Percentiles rank a stretch among this genome's conserved stretches.
Evolutionary conservation across 2,888 invertebrate genomes (phyloP).

Genomic region (Pherbina coryleti): DNA sequence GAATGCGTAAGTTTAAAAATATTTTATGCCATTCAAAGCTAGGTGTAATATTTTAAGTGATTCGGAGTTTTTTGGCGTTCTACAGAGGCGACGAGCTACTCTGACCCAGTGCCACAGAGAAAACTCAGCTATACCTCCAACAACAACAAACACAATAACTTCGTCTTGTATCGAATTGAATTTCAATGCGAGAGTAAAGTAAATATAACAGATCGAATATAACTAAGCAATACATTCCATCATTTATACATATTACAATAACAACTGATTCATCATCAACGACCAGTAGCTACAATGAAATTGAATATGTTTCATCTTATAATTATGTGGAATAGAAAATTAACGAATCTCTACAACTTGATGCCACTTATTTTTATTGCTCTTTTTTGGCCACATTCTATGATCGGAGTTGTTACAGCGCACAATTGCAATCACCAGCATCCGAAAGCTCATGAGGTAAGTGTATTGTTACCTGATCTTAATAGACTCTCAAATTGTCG

Average conservation of each 20-base stretch:
- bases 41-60: no score
- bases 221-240: no score
- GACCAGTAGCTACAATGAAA: constrained; percentile 8
- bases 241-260: background rate
- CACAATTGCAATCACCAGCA: constrained; percentile 76
- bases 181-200: constrained; percentile 17
- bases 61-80: no score
- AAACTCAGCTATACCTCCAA: background rate
- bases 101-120: background rate
- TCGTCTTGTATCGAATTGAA: background rate
- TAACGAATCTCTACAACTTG: background rate
- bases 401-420: constrained; percentile 37
- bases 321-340: background rate
- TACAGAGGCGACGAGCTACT: background rate
- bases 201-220: background rate
- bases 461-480: constrained; percentile 34
- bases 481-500: no score
- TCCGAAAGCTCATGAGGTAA: constrained; percentile 78
- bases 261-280: background rate
- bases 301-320: background rate
- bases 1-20: background rate
- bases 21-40: background rate
- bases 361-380: constrained; percentile 26
- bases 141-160: background rate
- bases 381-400: constrained; percentile 16